phyloP scores from a whole-genome alignment of 2,888 invertebrate genomes.

The Apantesis nais region DNA sequence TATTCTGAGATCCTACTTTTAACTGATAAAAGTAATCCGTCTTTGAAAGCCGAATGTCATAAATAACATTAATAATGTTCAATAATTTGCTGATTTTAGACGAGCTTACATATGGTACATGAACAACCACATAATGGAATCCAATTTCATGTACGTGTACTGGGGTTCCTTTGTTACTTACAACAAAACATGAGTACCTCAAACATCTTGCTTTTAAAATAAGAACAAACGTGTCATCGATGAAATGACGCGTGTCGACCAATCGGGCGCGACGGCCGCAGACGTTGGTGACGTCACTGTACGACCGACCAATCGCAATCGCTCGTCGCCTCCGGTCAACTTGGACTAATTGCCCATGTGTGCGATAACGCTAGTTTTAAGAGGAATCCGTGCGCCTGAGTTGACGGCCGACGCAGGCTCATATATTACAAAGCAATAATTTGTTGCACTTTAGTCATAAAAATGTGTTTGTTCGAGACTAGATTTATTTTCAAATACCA shows the following conservation, averaged over 20 bases:
- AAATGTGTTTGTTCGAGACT: constrained; percentile 3
- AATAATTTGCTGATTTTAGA: constrained; percentile 48
- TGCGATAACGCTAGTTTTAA: constrained; percentile 81
- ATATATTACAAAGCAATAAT: constrained; percentile 39
- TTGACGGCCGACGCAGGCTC: constrained; percentile 54
- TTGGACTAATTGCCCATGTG: constrained; percentile 85
- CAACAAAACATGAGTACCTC: constrained; percentile 77
- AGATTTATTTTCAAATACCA: constrained; percentile 9
- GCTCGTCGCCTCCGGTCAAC: constrained; percentile 83
- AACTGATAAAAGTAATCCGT: constrained; percentile 38
- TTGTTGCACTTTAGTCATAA: constrained; percentile 14
- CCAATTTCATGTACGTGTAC: constrained; percentile 62
- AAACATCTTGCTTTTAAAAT: constrained; percentile 80
- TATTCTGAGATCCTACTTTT: constrained; percentile 38
- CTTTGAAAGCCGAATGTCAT: constrained; percentile 21
- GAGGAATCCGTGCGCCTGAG: constrained; percentile 79
- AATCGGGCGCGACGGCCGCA: constrained; percentile 84
- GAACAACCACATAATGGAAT: constrained; percentile 62
- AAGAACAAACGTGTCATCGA: constrained; percentile 86
- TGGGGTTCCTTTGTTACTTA: constrained; percentile 71
- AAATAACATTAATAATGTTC: constrained; percentile 28
- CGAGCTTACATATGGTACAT: constrained; percentile 47
- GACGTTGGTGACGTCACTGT: constrained; percentile 81
- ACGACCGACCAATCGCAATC: constrained; percentile 75
- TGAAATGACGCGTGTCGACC: constrained; percentile 85